Evolutionary conservation across 2,113 vertebrate species (phyloP), one percentile per base, ranked within the genome.

Genomic region (Hipposideros armiger): DNA sequence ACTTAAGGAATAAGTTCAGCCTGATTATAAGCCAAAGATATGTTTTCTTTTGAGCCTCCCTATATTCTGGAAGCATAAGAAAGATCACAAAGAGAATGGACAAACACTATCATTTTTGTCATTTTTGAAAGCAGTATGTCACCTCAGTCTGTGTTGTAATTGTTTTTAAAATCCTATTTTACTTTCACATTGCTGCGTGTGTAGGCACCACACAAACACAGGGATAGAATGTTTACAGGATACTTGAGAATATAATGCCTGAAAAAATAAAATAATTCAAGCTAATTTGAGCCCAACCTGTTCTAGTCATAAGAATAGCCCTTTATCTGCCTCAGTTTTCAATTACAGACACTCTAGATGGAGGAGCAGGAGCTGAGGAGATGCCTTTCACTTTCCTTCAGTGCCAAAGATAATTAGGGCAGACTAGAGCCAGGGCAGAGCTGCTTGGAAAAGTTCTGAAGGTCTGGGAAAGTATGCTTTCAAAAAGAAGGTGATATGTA

Each of bases 311-410:
- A 90, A 95, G 56, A 93, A 64, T 40, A 82, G 36, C 24, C 26
- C 77, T 60, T 84, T 81, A 67, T 92, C 52, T 74, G 24, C n/a
- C 30, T 90, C 40, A 22, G 56, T 94, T 62, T 98, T 93, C 69
- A 95, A 2, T 96, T 86, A 94, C 85, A 88, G 45, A 64, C 58
- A 87, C 30, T 50, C 15, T 88, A 70, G 20, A 45, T 69, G 66
- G 66, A 69, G 26, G 20, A 76, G 8, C 54, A 82, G 30, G 32
- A 77, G 26, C 56, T 90, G 78, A 92, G 58, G 69, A 81, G 54
- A 32, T 67, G 19, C 28, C 56, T 72, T 17, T 56, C 47, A 62
- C 28, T 87, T 69, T 74, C 60, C 28, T 72, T 80, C 64, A 85
- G 42, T 77, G 54, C 67, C 72, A 95, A 54, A 94, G 92, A 67